Conservation (phyloP, 2,113 vertebrate genomes). For the Rhinoderma darwinii region DNA sequence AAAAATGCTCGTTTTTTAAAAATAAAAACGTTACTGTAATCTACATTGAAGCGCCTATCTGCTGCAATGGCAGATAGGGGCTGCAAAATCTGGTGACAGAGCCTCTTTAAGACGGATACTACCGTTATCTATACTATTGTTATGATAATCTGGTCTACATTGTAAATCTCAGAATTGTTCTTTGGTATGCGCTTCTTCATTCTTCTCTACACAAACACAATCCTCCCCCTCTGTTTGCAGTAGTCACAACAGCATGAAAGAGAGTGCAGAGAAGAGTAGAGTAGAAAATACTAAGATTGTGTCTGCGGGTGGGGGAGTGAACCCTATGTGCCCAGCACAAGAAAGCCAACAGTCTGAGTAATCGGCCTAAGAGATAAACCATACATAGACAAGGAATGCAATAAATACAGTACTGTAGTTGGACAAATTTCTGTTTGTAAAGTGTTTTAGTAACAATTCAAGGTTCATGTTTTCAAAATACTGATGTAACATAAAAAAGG, state of each 20-base stretch:
- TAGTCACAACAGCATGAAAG: background rate
- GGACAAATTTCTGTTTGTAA: background rate
- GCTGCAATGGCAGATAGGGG: too few species aligned
- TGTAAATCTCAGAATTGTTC: background rate
- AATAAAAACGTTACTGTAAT: too few species aligned
- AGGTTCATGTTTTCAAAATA: background rate
- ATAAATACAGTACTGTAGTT: background rate
- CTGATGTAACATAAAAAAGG: background rate
- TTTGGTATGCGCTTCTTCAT: background rate
- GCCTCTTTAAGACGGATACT: background rate
- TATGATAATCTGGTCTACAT: background rate
- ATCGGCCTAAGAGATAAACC: constrained; percentile 26
- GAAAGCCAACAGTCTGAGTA: background rate
- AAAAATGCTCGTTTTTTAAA: too few species aligned
- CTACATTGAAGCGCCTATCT: too few species aligned
- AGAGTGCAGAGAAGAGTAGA: background rate
- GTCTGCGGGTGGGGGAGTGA: background rate
- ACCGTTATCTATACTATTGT: too few species aligned
- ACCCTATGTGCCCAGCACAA: constrained; percentile 1
- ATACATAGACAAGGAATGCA: background rate
- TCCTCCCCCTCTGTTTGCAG: constrained; percentile 20
- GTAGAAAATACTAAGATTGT: background rate
- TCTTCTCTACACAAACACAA: background rate
- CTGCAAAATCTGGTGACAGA: background rate
- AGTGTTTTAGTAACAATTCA: background rate